Conservation (phyloP, 2,113 vertebrate species). For the Fulmarus glacialis region DNA sequence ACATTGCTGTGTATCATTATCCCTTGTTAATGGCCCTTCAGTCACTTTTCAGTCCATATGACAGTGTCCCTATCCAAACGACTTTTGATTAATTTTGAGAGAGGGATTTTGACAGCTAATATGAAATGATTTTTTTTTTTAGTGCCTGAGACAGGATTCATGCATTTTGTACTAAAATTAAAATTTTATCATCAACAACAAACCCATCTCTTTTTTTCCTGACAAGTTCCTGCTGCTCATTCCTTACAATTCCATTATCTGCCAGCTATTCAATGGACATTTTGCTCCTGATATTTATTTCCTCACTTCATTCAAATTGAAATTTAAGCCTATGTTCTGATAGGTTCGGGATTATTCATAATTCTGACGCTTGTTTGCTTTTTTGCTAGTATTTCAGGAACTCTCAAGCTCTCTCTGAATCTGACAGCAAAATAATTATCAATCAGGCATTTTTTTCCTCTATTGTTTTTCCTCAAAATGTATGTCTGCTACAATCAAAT, state of each 20-base stretch:
- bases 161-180: not conserved
- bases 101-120: not conserved
- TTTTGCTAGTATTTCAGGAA: not conserved
- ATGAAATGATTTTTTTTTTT: not conserved
- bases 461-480: not conserved
- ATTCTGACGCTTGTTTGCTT: not conserved
- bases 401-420: not conserved
- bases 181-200: not conserved
- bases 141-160: not conserved
- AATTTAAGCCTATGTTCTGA: not conserved
- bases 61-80: not conserved
- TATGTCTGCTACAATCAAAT: not conserved
- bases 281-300: not conserved
- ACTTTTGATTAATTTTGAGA: slow-evolving; percentile 20
- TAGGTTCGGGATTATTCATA: not conserved
- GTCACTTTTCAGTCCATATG: not conserved
- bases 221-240: not conserved
- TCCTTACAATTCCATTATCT: not conserved
- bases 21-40: not conserved
- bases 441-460: not conserved
- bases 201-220: not conserved
- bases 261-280: not conserved
- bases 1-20: not conserved
- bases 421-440: not conserved
- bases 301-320: not conserved